These are phyloP conservation scores for Ypsolopha scabrella DNA, from an alignment of 2,888 invertebrate species.

Conservation along the genomic window DNA sequence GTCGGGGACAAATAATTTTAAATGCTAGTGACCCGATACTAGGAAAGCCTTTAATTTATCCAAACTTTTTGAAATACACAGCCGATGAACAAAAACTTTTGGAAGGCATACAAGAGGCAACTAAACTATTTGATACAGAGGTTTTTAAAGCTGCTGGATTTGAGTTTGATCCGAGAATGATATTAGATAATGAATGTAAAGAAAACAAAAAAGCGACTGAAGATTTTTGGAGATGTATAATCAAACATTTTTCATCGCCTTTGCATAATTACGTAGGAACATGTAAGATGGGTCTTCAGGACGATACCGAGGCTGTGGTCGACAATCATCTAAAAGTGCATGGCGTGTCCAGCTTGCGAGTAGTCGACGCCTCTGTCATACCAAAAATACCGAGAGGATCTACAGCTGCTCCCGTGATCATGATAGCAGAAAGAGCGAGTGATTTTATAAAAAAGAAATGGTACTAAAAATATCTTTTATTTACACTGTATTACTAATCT, in stretches of 20 bases:
- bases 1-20: constrained; percentile 50
- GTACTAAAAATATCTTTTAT: constrained; percentile 43
- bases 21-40: constrained; percentile 47
- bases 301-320: constrained; percentile 51
- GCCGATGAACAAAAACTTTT: constrained; percentile 46
- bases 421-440: constrained; percentile 64
- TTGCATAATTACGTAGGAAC: constrained; percentile 57
- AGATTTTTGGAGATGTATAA: constrained; percentile 58
- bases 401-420: constrained; percentile 55
- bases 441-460: constrained; percentile 59
- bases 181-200: constrained; percentile 52
- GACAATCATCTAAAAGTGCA: constrained; percentile 44
- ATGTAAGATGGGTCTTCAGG: constrained; percentile 55
- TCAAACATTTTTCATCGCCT: constrained; percentile 55
- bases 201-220: constrained; percentile 46
- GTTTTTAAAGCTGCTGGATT: constrained; percentile 47
- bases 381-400: constrained; percentile 58
- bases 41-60: constrained; percentile 54
- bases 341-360: constrained; percentile 44
- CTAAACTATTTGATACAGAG: constrained; percentile 57
- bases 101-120: constrained; percentile 51
- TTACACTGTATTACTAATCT: constrained; percentile 6
- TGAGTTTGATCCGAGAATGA: constrained; percentile 49
- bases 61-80: constrained; percentile 49
- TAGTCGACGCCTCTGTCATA: constrained; percentile 56